Evolutionary conservation across 2,888 invertebrate genomes (phyloP).

Genomic region (Hydriomena furcata): DNA sequence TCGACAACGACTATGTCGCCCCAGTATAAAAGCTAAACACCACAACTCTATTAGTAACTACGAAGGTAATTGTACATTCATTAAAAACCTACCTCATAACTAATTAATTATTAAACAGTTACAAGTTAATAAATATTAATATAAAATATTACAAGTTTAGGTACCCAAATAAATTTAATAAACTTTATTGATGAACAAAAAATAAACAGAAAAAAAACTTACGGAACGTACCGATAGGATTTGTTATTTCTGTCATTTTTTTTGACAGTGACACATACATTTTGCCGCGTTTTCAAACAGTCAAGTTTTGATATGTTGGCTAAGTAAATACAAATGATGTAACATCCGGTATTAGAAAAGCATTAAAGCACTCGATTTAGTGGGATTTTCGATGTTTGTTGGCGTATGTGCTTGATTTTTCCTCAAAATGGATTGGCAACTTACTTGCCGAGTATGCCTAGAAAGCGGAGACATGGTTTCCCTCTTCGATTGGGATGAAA

Average conservation of each 20-base stretch:
- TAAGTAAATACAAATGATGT: slow-evolving; percentile 36
- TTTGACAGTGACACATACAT: slow-evolving; percentile 38
- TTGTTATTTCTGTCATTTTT: neutral
- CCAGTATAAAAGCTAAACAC: too few species aligned
- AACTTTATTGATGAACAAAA: neutral
- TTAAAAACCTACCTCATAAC: too few species aligned
- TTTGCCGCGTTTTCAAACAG: slow-evolving; percentile 29
- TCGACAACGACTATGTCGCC: too few species aligned
- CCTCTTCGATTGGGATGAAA: slow-evolving; percentile 82
- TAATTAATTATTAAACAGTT: too few species aligned
- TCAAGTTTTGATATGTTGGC: slow-evolving; percentile 53
- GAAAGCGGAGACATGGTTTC: slow-evolving; percentile 81
- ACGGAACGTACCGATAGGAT: too few species aligned
- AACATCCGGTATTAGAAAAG: slow-evolving; percentile 61
- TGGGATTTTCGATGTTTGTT: slow-evolving; percentile 44
- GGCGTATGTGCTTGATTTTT: slow-evolving; percentile 35
- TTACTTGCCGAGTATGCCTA: slow-evolving; percentile 79
- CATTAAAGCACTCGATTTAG: slow-evolving; percentile 53
- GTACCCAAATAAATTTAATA: too few species aligned
- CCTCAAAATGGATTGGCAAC: slow-evolving; percentile 79
- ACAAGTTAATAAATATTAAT: too few species aligned
- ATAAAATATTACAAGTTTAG: too few species aligned
- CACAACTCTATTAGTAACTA: too few species aligned
- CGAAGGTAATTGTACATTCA: too few species aligned
- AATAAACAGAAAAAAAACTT: neutral